Evolutionary conservation across 2,797 vertebrate genomes (phyloP).

Genomic region (Lindbergichthys nudifrons): DNA sequence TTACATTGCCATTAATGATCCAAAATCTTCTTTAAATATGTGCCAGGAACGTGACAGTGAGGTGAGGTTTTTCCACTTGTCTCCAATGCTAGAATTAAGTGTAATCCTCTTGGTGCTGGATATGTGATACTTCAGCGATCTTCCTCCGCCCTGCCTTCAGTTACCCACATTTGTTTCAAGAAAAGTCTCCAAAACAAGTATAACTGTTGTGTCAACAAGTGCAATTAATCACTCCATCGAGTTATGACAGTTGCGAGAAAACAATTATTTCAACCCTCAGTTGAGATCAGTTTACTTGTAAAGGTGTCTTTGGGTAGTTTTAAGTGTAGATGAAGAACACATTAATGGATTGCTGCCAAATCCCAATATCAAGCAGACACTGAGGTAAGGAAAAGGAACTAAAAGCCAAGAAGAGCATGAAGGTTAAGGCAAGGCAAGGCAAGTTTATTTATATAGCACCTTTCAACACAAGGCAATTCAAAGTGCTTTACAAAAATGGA

Average conservation of each 20-base stretch:
- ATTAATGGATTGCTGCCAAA: constrained; percentile 34
- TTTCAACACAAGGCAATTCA: too few species aligned
- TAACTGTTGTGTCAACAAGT: constrained; percentile 43
- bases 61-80: constrained; percentile 20
- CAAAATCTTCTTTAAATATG: constrained; percentile 7
- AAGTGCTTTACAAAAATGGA: too few species aligned
- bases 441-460: too few species aligned
- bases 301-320: neutral
- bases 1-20: constrained; percentile 27
- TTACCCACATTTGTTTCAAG: constrained; percentile 22
- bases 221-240: constrained; percentile 3
- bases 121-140: neutral
- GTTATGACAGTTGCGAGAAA: neutral
- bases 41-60: constrained; percentile 38
- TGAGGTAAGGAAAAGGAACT: constrained; percentile 27
- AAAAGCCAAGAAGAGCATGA: constrained; percentile 24
- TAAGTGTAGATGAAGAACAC: constrained; percentile 11
- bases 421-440: too few species aligned
- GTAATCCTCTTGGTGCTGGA: constrained; percentile 7
- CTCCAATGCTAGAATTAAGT: constrained; percentile 4
- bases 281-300: constrained; percentile 32
- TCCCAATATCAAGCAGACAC: constrained; percentile 46
- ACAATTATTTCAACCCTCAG: neutral
- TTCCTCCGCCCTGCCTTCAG: constrained; percentile 9
- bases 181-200: constrained; percentile 31